Conservation (phyloP, 2,888 invertebrate species). For the Drosophila robusta region DNA sequence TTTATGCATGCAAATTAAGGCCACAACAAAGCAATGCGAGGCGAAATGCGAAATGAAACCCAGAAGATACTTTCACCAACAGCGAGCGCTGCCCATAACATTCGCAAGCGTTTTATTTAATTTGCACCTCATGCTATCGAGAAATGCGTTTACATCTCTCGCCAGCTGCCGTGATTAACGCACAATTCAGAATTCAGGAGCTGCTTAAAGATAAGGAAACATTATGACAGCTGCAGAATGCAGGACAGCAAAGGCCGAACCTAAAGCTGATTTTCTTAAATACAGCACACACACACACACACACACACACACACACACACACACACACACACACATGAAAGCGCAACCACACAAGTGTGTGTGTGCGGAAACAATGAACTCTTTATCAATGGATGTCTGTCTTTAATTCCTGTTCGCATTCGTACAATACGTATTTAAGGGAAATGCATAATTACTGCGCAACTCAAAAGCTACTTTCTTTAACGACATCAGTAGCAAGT, state of each 20-base stretch:
- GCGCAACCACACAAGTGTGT: neutral
- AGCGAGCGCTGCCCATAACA: neutral
- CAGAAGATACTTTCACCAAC: constrained; percentile 13
- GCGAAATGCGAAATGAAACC: constrained; percentile 29
- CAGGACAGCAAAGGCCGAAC: neutral
- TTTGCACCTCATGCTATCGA: constrained; percentile 41
- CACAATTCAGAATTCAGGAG: constrained; percentile 4
- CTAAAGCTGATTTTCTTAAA: neutral
- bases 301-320: no score
- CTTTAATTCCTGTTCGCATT: neutral
- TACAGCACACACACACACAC: no score
- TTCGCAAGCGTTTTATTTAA: constrained; percentile 29
- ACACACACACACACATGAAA: no score
- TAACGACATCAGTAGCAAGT: no score
- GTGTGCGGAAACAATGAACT: neutral
- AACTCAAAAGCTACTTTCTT: no score
- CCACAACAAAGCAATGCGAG: constrained; percentile 36
- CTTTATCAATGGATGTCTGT: neutral
- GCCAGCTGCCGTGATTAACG: constrained; percentile 22
- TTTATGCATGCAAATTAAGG: constrained; percentile 72
- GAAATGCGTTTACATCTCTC: constrained; percentile 15
- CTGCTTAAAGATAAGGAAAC: neutral
- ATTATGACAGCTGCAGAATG: neutral
- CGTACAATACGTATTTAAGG: neutral
- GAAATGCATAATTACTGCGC: neutral